Evolutionary conservation across 1,140 invertebrate genomes (phyloP), one percentile per base, ranked within the genome.

Genomic region (Aradophagus sp.): DNA sequence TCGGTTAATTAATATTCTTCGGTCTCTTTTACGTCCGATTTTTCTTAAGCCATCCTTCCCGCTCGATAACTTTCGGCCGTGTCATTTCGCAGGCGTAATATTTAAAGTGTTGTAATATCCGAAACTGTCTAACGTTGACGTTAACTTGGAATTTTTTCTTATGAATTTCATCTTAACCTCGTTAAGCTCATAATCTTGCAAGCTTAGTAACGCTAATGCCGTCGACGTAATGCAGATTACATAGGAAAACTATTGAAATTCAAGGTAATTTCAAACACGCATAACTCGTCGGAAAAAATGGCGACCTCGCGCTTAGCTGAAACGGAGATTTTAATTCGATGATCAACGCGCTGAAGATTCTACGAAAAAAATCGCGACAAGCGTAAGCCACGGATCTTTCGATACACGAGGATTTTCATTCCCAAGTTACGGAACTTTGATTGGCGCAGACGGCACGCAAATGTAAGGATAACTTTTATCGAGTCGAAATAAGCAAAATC

Each of bases 191-290:
- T 65, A 55, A 65, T 55, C 48, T 65, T 12, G 15, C 7, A 34
- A 55, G 48, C 48, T 63, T 63, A 47, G 48, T 62, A 47, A 45
- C 34, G 26, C 59, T 53, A 63, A 62, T 62, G 39, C 59, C 59
- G 38, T 63, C 20, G 41, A 41, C 39, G 55, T 55, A 55, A 63
- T 63, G 61, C 42, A 65, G 61, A 65, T 55, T 48, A 55, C 61
- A 48, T 65, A 41, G 17, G 34, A 47, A 32, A 55, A 55, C 42
- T 55, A 65, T 63, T 53, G 39, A 47, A 65, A 53, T 55, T 65
- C 39, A 15, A n/a, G 4, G n/a, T 16, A 53, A 47, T 38, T 26
- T 63, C 23, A 39, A 34, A 53, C 31, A 38, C 17, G 41, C 48
- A 36, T 44, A 62, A 63, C 16, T 53, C 14, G 3, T 27, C n/a